These are phyloP conservation scores for Penelope pileata DNA, from an alignment of 2,113 vertebrate genomes.

Conservation along the genomic window DNA sequence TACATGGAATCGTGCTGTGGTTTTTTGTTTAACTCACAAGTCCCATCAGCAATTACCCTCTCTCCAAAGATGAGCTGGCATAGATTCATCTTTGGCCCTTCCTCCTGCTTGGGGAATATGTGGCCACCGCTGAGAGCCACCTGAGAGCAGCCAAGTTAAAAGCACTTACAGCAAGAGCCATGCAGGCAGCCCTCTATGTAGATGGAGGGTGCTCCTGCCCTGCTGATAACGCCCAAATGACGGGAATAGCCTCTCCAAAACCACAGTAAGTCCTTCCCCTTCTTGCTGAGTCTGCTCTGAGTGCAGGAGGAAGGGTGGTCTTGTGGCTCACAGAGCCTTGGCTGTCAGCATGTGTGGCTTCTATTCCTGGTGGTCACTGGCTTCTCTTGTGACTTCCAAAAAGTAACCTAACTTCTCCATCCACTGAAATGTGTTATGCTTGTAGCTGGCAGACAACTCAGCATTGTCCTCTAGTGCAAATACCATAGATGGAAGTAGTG, in stretches of 20 bases:
- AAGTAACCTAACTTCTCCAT: constrained; percentile 10
- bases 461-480: neutral
- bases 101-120: neutral
- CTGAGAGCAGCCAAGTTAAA: neutral
- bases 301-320: constrained; percentile 25
- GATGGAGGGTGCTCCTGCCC: neutral
- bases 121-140: neutral
- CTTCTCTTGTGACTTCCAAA: constrained; percentile 30
- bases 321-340: neutral
- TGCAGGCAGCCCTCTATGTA: neutral
- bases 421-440: neutral
- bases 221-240: constrained; percentile 8
- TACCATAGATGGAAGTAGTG: rapidly evolving
- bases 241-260: neutral
- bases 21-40: neutral
- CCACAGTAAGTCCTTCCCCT: constrained; percentile 24
- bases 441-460: too few relatives aligned
- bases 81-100: neutral
- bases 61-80: neutral
- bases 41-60: neutral
- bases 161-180: neutral
- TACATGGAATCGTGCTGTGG: rapidly evolving
- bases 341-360: constrained; percentile 20
- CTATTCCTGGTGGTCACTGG: constrained; percentile 25
- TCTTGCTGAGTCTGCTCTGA: neutral